Base-by-base conservation (phyloP, 2,888 invertebrate genomes). In the Notocelia uddmanniana region DNA sequence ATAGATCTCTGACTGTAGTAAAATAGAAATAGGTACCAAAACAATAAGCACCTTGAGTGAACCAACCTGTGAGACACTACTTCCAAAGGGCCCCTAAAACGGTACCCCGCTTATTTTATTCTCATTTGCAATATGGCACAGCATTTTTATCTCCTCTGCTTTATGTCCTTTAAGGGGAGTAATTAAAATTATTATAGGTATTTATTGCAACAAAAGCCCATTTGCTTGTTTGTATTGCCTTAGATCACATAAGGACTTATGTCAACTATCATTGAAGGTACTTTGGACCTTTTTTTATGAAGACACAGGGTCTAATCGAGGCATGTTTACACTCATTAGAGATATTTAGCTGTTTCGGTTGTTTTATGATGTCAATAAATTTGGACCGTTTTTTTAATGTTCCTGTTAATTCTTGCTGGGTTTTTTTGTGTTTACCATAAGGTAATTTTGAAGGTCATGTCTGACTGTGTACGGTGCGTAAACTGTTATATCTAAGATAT, bases 121-220 rank as follows among this genome's bases (percentile, higher is more conserved):
- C 89, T 87, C 90, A 84, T 90, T 90, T 88, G 85, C 92, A 92
- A 90, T 89, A 90, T 89, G 90, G 89, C 88, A 84, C 78, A 78
- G 77, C 78, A 78, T 86, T 88, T 89, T 91, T 91, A 92, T 92
- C 88, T 88, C 80, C 81, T 80, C 89, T 90, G 92, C 81, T 88
- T 91, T 88, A 90, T 92, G 92, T 92, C 90, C 86, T 89, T 91
- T 89, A 89, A 77, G 82, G 79, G 79, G 80, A 71, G 91, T 91
- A 93, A 93, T 93, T 92, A 91, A 91, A 93, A 93, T 89, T 91
- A 91, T 92, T 92, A 92, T 90, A 92, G 89, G 89, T 93, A 93
- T 92, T 93, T 93, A 93, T 92, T 89, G 88, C 90, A 77, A 76
- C 80, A 81, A 85, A 83, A 82, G 83, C 86, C 91, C 89, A 89